Base-by-base conservation (phyloP, 2,797 vertebrate genomes). In the Alosa sapidissima region DNA sequence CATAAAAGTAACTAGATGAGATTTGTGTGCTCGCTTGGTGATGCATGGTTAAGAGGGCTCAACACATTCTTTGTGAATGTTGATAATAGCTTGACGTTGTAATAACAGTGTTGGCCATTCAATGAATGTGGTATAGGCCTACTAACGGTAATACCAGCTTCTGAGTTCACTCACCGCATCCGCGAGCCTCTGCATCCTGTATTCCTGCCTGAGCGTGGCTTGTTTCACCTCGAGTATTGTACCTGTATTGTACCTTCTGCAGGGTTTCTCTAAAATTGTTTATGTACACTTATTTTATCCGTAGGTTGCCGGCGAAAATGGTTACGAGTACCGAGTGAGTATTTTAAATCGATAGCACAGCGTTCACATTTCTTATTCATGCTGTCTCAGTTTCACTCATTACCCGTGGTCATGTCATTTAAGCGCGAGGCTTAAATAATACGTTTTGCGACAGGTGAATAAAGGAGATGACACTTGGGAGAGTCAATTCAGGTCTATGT, bases 271-370 rank as follows among this genome's bases (percentile, higher is more conserved):
- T 78, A 78, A 78, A 78, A 45, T 62, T 62, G 41, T 84, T 52
- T 86, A 24, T 87, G 81, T 84, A 60, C 84, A 62, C 65, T 85
- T 83, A 81, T 87, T 81, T 85, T n/a, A 55, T 87, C 84, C 83
- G 60, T 93, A 95, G 94, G 94, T 94, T 81, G 91, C 93, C 24
- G 92, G 92, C 90, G 93, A 93, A 55, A 92, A 91, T 92, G 94
- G 89, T 87, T 92, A 85, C 88, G 91, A 92, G 88, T 94, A 90
- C 92, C 92, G 93, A 94, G 94, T 95, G 94, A 95, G 94, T 95
- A 95, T 94, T 84, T 78, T 19, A 90, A 90, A 91, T 72, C 82
- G 28, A 62, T 84, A 82, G 85, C 58, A 81, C 88, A 85, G 68
- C 81, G 10, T 49, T 45, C 58, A 83, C 58, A 81, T 81, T 62